Base-by-base conservation (phyloP, 2,888 invertebrate species). In the Dexiosoma caninum region DNA sequence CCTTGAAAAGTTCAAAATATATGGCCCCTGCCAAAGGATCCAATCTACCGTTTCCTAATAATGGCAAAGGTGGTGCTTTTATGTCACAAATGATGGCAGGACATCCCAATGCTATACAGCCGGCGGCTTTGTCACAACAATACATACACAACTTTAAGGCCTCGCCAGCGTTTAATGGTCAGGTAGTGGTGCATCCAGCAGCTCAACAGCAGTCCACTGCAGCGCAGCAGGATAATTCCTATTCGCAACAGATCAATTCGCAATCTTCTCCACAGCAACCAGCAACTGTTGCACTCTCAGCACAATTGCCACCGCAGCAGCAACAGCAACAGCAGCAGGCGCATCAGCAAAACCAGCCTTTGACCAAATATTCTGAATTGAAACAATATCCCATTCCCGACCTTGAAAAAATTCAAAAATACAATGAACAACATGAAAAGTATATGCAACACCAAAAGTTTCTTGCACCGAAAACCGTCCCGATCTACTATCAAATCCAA, bases 111-210 rank as follows among this genome's bases (percentile, higher is more conserved):
- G 69, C 79, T 57, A 49, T 82, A 9, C 69, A 78, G 2, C 53
- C 74, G 10, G 66, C 84, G 0, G 59, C 78, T 9, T 42, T 72
- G 19, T 78, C 82, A 0, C 78, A 82, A 30, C 85, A 86, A 53
- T 87, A 87, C 35, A 64, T 83, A 4, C 85, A 84, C 14, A 87
- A 85, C 64, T 88, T 89, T 8, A 88, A 89, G 71, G 86, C 89
- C 0, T 89, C 90, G 0, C 88, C 86, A 0, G 75, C 83, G 2
- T 89, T 86, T 42, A 88, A 86, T 81, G 88, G 87, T 2, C 86
- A 88, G 23, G 83, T 86, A 0, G 85, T 86, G n/a, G 77, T 86
- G n/a, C 85, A 85, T 62, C 84, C 84, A 14, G 78, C 42, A 55
- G 19, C 62, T 10, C 76, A 78, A 32, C 78, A 74, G 0, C 80